Base-by-base conservation (phyloP, 2,797 vertebrate species). In the Taenioides sp. region DNA sequence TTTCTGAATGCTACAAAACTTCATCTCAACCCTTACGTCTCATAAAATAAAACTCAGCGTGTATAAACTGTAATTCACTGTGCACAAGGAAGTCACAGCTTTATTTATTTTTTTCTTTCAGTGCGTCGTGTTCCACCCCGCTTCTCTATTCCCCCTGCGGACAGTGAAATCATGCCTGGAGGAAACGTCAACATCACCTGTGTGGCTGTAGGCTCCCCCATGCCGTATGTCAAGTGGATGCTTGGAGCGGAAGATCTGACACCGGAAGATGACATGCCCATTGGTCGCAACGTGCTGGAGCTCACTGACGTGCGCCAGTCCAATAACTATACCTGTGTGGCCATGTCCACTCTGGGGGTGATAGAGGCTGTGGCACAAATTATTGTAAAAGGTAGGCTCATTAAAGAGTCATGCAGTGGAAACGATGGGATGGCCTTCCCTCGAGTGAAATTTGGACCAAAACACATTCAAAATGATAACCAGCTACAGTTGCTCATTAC, bases 221-320 rank as follows among this genome's bases (percentile, higher is more conserved):
- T 99, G 98, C 98, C 98, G 2, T 99, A 99, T 73, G 98, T 99
- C 73, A 99, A 99, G 89, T 99, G 98, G 98, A 99, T 99, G 97
- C 91, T 99, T 69, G 98, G 98, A 79, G 95, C 97, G 0, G 98
- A 99, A 91, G 98, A 99, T 91, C 91, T 99, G 86, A 99, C 98
- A 5, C 98, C 98, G 0, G 98, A 99, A 88, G 98, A 99, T 71
- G 98, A 99, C 92, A 99, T 99, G 98, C 98, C 98, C 73, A 99
- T 99, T 78, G 98, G 98, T 68, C 96, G 97, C 86, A 99, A 99
- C 23, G 98, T 99, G 67, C 93, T 99, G 73, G 98, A 99, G 73
- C 94, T 99, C 79, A 98, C 97, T 7, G 96, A 99, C 74, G 97
- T 99, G 65, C 95, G 96, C 43, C 97, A 99, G 93, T 99, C 97